A percentile compares a stretch with the other conserved stretches of the same genome.
These are phyloP conservation scores for Alca torda DNA, from an alignment of 2,797 vertebrate genomes.

Conservation along the genomic window DNA sequence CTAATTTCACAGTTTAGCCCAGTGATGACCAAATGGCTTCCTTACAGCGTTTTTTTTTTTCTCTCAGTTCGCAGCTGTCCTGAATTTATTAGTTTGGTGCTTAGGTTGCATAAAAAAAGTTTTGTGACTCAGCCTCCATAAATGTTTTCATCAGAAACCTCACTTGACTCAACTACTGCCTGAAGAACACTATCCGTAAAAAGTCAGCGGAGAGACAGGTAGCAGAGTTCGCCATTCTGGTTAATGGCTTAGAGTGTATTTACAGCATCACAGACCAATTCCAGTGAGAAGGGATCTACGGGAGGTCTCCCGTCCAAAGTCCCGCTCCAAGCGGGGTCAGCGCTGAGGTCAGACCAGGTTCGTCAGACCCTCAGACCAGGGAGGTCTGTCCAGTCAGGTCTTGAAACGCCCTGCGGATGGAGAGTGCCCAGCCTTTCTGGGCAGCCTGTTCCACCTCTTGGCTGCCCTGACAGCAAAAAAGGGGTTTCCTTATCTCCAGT, in stretches of 20 bases:
- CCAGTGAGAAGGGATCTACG: background rate
- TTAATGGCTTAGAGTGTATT: background rate
- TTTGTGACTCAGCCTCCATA: background rate
- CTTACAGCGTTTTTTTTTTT: background rate
- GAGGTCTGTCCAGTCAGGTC: background rate
- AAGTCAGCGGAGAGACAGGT: background rate
- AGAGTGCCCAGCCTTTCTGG: background rate
- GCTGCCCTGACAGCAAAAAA: background rate
- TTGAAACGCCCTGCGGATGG: background rate
- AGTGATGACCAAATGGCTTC: background rate
- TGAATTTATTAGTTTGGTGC: background rate
- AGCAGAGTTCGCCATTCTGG: background rate
- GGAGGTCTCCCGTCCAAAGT: background rate
- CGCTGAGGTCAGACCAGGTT: background rate
- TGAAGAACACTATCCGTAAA: background rate
- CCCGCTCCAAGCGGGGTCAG: background rate
- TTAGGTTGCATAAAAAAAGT: background rate
- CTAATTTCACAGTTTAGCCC: background rate
- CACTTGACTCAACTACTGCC: background rate
- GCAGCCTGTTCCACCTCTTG: background rate
- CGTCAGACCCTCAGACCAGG: background rate
- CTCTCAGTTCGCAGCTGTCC: conserved; percentile 10
- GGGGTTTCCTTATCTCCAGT: background rate
- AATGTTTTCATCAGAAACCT: background rate
- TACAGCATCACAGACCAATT: background rate